Base-by-base conservation (phyloP, 2,113 vertebrate species). In the Zosterops pallidus region DNA sequence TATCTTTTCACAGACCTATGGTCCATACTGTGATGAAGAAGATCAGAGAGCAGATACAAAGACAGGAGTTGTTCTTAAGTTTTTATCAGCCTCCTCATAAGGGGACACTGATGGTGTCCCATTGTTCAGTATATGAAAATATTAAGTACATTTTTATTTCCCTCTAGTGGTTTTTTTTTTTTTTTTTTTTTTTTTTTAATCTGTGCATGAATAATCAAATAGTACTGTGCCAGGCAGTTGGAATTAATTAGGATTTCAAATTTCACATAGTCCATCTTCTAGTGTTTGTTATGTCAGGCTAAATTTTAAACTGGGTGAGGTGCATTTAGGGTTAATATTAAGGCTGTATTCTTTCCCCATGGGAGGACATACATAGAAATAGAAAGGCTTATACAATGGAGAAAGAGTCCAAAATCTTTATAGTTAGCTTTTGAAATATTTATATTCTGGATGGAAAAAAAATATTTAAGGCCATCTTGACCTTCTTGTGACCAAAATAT, bases 401-500 rank as follows among this genome's bases (percentile, higher is more conserved):
- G 76, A 69, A 90, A 24, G 56, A 86, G 53, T 70, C 90, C 31
- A 63, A 77, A 89, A 60, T n/a, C 56, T 86, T 64, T 69, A 25
- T 24, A 63, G 23, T 74, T 84, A 65, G 59, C 49, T 91, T 90
- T 84, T 82, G 59, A 92, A 78, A 84, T 80, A 94, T 88, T 86
- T 93, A 49, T 94, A 33, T 79, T 95, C 17, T 1, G 26, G 7
- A 7, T 83, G 17, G 68, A 87, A 94, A 96, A 96, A 18, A 0
- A 62, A 15, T 75, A 39, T 10, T 39, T 72, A 83, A 93, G 77
- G 72, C 62, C 21, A 53, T 77, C 74, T 95, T n/a, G 24, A 31
- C 39, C 35, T 85, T 90, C 79, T 94, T 95, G 81, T 90, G 83
- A 89, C 81, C 18, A n/a, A 63, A 85, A 63, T 81, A 41, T 88